A percentile compares a stretch with the other conserved stretches of the same genome.
Evolutionary conservation across 2,888 invertebrate genomes (phyloP).

Genomic region (Ophion ellenae): DNA sequence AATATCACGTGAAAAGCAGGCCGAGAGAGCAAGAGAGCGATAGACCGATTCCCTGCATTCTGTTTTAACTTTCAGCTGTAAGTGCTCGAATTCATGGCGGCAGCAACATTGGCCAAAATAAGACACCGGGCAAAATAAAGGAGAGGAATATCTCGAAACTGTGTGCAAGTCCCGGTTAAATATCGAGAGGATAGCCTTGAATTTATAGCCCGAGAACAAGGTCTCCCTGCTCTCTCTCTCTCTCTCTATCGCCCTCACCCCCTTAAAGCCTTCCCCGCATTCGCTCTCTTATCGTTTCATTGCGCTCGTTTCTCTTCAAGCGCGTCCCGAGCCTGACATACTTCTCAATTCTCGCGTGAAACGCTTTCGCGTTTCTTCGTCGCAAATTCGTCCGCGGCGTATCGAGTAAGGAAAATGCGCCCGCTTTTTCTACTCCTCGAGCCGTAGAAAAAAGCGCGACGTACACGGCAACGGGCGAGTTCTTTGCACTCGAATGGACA

Average conservation of each 20-base stretch:
- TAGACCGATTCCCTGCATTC: background rate
- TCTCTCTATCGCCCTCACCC: conserved; percentile 1
- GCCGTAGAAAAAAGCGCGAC: background rate
- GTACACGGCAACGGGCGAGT: background rate
- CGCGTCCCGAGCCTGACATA: conserved; percentile 47
- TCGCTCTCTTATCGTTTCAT: background rate
- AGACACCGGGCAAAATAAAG: background rate
- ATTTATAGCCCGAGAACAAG: conserved; percentile 57
- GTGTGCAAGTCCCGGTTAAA: conserved; percentile 49
- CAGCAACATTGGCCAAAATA: conserved; percentile 43
- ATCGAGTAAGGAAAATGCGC: background rate
- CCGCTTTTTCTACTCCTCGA: background rate
- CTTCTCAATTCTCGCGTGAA: conserved; percentile 45
- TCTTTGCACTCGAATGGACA: no score
- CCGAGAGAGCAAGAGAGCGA: conserved; percentile 16
- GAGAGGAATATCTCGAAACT: conserved; percentile 29
- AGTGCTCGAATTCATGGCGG: conserved; percentile 26
- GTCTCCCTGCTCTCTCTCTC: conserved; percentile 16
- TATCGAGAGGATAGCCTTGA: conserved; percentile 60
- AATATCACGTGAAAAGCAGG: background rate
- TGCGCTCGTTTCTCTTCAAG: conserved; percentile 5
- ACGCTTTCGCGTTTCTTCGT: background rate
- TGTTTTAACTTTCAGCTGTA: conserved; percentile 11
- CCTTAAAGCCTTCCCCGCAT: background rate
- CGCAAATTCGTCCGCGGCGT: background rate